Evolutionary conservation across 2,888 invertebrate species (phyloP).

Genomic region (Ashinkailepas kermadecensis): DNA sequence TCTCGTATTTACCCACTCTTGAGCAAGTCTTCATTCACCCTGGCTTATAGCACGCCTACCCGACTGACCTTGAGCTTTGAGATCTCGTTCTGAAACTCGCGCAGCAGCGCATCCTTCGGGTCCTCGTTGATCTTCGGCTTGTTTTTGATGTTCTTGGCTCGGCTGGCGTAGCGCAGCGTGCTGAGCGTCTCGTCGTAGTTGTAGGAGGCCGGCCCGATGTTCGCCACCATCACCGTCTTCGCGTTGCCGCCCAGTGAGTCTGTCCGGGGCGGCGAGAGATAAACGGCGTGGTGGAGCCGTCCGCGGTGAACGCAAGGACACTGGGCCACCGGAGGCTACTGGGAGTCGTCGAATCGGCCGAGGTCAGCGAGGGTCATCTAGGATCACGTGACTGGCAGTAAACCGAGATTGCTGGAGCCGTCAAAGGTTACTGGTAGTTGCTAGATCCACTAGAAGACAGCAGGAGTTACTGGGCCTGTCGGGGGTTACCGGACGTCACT

Average conservation of each 20-base stretch:
- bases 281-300: no score
- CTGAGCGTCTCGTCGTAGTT: constrained; percentile 97
- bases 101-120: constrained; percentile 92
- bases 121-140: constrained; percentile 98
- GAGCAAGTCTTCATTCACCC: neutral
- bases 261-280: constrained; percentile 34
- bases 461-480: no score
- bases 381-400: no score
- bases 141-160: constrained; percentile 98
- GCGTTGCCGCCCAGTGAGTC: constrained; percentile 98
- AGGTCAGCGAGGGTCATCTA: no score
- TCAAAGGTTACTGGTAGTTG: no score
- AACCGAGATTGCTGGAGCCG: no score
- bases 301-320: no score
- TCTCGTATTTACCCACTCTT: no score
- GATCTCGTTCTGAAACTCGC: constrained; percentile 94
- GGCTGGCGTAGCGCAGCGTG: constrained; percentile 89
- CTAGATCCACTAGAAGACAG: no score
- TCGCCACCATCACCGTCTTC: constrained; percentile 98
- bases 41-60: neutral
- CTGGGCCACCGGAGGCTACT: no score
- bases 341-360: no score
- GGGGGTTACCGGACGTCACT: no score
- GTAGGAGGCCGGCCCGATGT: constrained; percentile 93
- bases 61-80: constrained; percentile 51